Evolutionary conservation across 23 tunicate species (phyloP).

Genomic region (Styela clava): DNA sequence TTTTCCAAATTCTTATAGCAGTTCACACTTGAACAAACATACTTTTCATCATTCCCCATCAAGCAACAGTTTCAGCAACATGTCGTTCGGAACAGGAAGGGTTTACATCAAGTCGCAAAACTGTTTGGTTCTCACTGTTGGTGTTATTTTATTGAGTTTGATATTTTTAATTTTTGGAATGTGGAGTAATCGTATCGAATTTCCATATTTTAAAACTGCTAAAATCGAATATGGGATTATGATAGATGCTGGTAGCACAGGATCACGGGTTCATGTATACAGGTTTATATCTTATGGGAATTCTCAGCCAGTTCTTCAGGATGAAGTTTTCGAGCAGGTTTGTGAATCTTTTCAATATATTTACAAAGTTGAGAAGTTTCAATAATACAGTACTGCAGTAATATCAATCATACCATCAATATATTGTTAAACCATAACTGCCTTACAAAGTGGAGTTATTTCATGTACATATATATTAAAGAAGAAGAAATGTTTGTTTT

Average conservation of each 20-base stretch:
- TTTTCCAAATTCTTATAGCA: neutral
- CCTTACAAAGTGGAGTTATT: too few relatives aligned
- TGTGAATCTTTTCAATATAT: neutral
- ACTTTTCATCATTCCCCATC: slow-evolving; percentile 16
- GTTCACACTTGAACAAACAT: neutral
- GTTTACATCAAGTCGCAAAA: slow-evolving; percentile 26
- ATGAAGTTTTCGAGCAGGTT: slow-evolving; percentile 73
- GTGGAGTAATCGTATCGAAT: slow-evolving; percentile 6
- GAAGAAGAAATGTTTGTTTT: too few relatives aligned
- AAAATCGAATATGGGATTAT: slow-evolving; percentile 44
- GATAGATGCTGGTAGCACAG: slow-evolving; percentile 88
- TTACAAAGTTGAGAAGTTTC: too few relatives aligned
- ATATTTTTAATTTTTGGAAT: neutral
- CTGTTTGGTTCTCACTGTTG: slow-evolving; percentile 25
- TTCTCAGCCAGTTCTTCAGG: slow-evolving; percentile 28
- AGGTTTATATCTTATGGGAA: slow-evolving; percentile 20
- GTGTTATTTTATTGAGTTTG: slow-evolving; percentile 14
- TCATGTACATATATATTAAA: too few relatives aligned
- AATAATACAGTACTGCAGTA: too few relatives aligned
- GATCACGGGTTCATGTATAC: slow-evolving; percentile 79
- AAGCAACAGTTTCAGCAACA: slow-evolving; percentile 10
- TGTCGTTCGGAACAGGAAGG: slow-evolving; percentile 21
- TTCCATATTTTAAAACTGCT: slow-evolving; percentile 6
- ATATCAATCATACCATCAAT: too few relatives aligned
- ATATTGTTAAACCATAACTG: slow-evolving; percentile 6